Base-by-base conservation (phyloP, 2,797 vertebrate species). In the Cuniculus paca region DNA sequence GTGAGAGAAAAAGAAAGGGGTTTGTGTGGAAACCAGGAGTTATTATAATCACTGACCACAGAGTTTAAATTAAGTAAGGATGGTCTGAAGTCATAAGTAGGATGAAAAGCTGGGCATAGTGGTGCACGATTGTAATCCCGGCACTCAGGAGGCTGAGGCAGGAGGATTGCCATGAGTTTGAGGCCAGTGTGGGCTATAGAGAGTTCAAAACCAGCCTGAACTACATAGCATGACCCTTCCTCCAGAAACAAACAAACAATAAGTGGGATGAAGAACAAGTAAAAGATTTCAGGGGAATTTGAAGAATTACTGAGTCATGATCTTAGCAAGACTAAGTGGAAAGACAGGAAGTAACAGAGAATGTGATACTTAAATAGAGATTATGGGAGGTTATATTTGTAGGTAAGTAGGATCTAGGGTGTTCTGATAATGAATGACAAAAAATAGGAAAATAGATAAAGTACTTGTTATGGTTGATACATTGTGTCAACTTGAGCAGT, bases 21-120 rank as follows among this genome's bases (percentile, higher is more conserved):
- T 45, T 79, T 77, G 22, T 70, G 36, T 61, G 78, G 34, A 72
- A 63, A 39, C 39, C 39, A 72, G 10, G 42, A 81, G 48, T 31
- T 82, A 77, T 54, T 86, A 54, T 74, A 80, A 85, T 82, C 31
- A 74, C 26, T 85, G 26, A 28, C 36, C 14, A 84, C 34, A 34
- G 31, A 54, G 79, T 95, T 80, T 79, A 92, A 92, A 70, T 77
- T 60, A 85, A 39, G 10, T 50, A 86, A 90, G 81, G 78, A 85
- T 39, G 4, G 3, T 60, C 16, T 56, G 45, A 78, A 13, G 45
- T 56, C 36, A 45, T 48, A 79, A 87, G 45, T 61, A 19, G 6
- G n/a, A 74, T 80, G 81, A 36, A 75, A 36, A n/a, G 5, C 31
- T 14, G 34, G 61, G 12, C 6, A n/a, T 65, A 2, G 31, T 17